A percentile compares a stretch with the other conserved stretches of the same genome.
phyloP scores from a whole-genome alignment of 2,888 invertebrate species.

The Glomeris marginata region DNA sequence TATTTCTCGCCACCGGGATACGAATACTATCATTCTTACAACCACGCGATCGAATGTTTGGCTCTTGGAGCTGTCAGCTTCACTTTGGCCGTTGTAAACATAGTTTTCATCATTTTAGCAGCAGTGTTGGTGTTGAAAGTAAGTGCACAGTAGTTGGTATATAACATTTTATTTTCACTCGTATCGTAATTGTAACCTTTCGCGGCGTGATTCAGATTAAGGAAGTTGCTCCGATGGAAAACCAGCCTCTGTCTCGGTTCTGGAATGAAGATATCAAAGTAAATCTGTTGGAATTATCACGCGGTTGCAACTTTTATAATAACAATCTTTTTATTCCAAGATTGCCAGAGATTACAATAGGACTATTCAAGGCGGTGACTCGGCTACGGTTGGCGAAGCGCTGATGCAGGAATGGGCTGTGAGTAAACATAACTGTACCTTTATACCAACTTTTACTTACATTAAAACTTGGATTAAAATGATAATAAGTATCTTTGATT shows the following conservation, averaged over 20 bases:
- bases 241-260: slow-evolving; percentile 54
- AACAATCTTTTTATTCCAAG: slow-evolving; percentile 20
- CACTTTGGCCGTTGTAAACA: slow-evolving; percentile 62
- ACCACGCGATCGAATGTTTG: slow-evolving; percentile 58
- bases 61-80: slow-evolving; percentile 65
- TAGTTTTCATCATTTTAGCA: slow-evolving; percentile 65
- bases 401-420: slow-evolving; percentile 12
- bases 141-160: slow-evolving; percentile 18
- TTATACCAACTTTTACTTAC: too few relatives aligned
- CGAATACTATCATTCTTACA: slow-evolving; percentile 50
- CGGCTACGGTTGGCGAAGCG: slow-evolving; percentile 2
- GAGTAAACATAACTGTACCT: background rate
- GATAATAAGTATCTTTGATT: background rate
- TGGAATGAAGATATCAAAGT: slow-evolving; percentile 66
- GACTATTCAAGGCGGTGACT: slow-evolving; percentile 30
- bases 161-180: background rate
- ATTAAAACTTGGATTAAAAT: too few relatives aligned
- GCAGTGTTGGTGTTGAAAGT: slow-evolving; percentile 63
- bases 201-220: slow-evolving; percentile 41
- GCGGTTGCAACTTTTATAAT: background rate
- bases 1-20: slow-evolving; percentile 19
- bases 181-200: background rate
- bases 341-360: slow-evolving; percentile 49
- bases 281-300: slow-evolving; percentile 3
- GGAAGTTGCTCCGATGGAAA: slow-evolving; percentile 66